These are phyloP conservation scores for Druon quercuslanigerum DNA, from an alignment of 1,140 invertebrate species.

Conservation along the genomic window DNA sequence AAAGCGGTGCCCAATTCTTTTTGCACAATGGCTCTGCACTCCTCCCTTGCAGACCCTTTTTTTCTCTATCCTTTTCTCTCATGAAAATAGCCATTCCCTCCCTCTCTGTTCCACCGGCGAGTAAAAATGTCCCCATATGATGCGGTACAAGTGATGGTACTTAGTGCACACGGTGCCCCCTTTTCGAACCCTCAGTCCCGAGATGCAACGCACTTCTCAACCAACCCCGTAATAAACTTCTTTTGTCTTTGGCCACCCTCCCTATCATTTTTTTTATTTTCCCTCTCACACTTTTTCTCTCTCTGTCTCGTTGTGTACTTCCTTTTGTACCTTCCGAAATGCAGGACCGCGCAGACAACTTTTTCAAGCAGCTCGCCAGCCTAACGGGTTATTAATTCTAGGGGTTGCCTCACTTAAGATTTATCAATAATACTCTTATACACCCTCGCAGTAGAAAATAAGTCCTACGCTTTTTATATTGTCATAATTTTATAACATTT, in stretches of 20 bases:
- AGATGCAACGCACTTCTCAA: conserved; percentile 23
- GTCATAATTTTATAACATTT: too few species aligned
- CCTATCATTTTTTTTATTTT: not conserved
- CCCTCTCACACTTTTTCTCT: not conserved
- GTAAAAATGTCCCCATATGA: conserved; percentile 16
- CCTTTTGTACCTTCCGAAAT: conserved; percentile 13
- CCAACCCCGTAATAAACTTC: conserved; percentile 28
- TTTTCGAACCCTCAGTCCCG: not conserved
- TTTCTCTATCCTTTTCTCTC: conserved; percentile 10
- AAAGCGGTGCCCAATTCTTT: conserved; percentile 30
- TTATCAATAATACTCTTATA: not conserved
- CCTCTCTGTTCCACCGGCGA: conserved; percentile 3
- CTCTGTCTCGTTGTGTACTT: not conserved
- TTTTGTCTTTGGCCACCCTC: conserved; percentile 30
- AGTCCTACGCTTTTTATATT: too few species aligned
- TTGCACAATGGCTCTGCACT: conserved; percentile 25
- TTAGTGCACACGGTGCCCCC: conserved; percentile 7
- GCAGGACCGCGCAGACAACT: conserved; percentile 5
- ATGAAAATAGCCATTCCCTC: not conserved
- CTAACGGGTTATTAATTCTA: not conserved
- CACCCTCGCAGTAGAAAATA: too few species aligned
- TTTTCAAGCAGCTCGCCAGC: not conserved
- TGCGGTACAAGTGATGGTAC: conserved; percentile 23
- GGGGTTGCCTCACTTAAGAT: conserved; percentile 4
- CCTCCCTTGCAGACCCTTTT: conserved; percentile 16